Percentiles rank a stretch among this genome's conserved stretches.
Conservation (phyloP, 2,113 vertebrate genomes). For the Eurypyga helias region DNA sequence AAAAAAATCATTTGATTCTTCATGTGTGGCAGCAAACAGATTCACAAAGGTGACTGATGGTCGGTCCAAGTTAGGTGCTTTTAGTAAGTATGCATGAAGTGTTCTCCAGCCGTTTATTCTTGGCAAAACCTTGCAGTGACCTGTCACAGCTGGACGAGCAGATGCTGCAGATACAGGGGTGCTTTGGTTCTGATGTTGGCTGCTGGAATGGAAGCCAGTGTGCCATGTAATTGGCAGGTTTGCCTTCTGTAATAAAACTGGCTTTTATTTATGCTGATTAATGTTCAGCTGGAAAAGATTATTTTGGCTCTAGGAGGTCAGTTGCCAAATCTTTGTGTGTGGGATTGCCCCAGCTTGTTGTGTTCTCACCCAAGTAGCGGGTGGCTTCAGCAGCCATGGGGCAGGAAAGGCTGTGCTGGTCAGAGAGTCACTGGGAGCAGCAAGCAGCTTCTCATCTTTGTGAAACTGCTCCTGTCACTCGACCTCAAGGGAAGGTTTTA, state of each 20-base stretch:
- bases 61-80: background rate
- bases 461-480: background rate
- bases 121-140: background rate
- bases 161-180: background rate
- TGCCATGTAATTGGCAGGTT: background rate
- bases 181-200: too few relatives aligned
- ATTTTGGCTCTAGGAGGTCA: background rate
- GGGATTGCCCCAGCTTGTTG: background rate
- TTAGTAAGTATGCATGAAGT: background rate
- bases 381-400: background rate
- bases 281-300: background rate
- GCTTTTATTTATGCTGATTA: background rate
- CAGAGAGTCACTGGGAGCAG: background rate
- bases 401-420: background rate
- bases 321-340: background rate
- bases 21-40: background rate
- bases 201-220: background rate
- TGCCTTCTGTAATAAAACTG: background rate
- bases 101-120: background rate
- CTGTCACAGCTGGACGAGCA: accelerated
- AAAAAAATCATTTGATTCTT: background rate
- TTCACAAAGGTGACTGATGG: background rate
- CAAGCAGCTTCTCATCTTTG: background rate
- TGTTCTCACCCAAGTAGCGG: accelerated
- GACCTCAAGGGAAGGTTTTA: background rate